Conservation (phyloP, 2,888 invertebrate genomes). For the Ceramica pisi region DNA sequence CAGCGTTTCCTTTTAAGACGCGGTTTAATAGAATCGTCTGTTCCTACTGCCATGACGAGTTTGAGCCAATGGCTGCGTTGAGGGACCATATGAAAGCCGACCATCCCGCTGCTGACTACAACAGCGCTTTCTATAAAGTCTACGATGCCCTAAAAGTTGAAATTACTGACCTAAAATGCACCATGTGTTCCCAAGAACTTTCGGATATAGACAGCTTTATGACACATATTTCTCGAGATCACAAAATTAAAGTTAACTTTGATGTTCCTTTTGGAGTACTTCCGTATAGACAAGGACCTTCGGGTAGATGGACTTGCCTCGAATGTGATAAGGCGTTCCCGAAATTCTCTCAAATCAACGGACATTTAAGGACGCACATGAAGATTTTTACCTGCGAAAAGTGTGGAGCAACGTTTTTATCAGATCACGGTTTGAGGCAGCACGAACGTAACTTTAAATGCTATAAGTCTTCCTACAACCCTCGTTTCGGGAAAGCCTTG, state of each 20-base stretch:
- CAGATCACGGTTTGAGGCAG: conserved; percentile 84
- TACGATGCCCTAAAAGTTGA: conserved; percentile 86
- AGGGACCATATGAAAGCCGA: conserved; percentile 82
- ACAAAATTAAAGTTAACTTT: conserved; percentile 82
- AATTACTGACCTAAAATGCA: conserved; percentile 85
- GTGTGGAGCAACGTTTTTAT: conserved; percentile 85
- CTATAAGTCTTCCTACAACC: conserved; percentile 85
- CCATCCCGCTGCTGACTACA: conserved; percentile 83
- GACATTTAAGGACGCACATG: conserved; percentile 84
- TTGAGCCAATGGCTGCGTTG: conserved; percentile 83
- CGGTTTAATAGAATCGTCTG: conserved; percentile 87
- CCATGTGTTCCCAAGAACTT: conserved; percentile 78
- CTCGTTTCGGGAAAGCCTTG: conserved; percentile 84
- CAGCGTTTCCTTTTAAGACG: conserved; percentile 87
- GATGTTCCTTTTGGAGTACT: conserved; percentile 85
- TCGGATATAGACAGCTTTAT: conserved; percentile 81
- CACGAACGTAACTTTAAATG: conserved; percentile 86
- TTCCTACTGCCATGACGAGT: conserved; percentile 87
- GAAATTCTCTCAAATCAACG: conserved; percentile 86
- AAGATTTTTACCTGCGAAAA: conserved; percentile 87
- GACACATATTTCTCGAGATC: conserved; percentile 82
- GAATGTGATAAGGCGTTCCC: conserved; percentile 85
- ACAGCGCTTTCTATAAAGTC: conserved; percentile 88
- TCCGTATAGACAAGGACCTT: conserved; percentile 83
- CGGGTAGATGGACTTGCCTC: conserved; percentile 84